Percentiles rank a stretch among this genome's conserved stretches.
phyloP scores from a whole-genome alignment of 2,797 vertebrate genomes.

The Scomberomorus guttatus region DNA sequence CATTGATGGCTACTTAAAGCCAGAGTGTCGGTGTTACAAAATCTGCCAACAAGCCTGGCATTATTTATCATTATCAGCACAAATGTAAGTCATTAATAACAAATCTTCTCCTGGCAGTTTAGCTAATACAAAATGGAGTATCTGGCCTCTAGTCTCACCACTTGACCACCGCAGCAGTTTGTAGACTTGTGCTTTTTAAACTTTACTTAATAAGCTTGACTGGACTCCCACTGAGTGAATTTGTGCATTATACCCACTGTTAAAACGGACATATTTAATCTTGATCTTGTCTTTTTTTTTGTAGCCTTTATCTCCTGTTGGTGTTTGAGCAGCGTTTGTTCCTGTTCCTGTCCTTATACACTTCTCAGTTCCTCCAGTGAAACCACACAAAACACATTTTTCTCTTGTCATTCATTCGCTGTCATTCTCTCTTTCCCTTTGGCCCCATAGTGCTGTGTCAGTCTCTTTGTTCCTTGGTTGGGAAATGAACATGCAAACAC shows the following conservation, averaged over 20 bases:
- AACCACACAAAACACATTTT: background rate
- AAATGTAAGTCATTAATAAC: slow-evolving; percentile 6
- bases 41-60: background rate
- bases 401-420: slow-evolving; percentile 1
- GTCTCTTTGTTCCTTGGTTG: slow-evolving; percentile 1
- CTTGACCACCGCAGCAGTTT: background rate
- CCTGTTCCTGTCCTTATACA: background rate
- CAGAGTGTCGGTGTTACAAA: background rate
- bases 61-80: slow-evolving; percentile 9
- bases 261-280: background rate
- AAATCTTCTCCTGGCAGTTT: slow-evolving; percentile 1
- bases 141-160: background rate
- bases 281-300: background rate
- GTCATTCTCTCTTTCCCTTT: background rate
- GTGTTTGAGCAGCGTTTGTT: background rate
- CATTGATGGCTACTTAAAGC: slow-evolving; percentile 22
- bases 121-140: background rate
- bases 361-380: background rate
- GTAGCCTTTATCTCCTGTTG: background rate
- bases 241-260: background rate
- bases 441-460: background rate
- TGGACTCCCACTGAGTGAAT: background rate
- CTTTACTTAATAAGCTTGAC: background rate
- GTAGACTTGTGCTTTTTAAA: slow-evolving; percentile 1
- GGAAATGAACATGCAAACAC: slow-evolving; percentile 18